Evolutionary conservation across 2,113 vertebrate genomes (phyloP), one percentile per base, ranked within the genome.

Genomic region (Pedetes capensis): DNA sequence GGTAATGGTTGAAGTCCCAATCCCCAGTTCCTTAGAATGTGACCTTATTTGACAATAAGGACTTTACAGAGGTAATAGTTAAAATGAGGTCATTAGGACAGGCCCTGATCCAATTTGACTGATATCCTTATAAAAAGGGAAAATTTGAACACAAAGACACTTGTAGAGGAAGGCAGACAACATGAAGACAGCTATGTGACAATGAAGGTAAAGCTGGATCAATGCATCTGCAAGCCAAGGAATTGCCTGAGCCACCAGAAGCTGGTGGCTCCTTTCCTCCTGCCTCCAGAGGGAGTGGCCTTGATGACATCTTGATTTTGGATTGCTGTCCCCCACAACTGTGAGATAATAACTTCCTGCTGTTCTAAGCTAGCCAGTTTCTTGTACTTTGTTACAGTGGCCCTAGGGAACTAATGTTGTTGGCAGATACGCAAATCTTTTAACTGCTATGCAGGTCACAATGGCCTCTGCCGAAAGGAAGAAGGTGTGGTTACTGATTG

Each of bases 41-140:
- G 59, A 75, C 61, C 75, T 69, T 95, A 71, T 61, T 90, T 87
- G 72, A 47, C 78, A 96, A 81, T 37, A 88, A 63, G 3, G 63
- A 61, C 49, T 83, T 92, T 68, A 72, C 32, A 72, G 39, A 42
- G 49, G 32, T 78, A 89, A 49, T 59, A 88, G 8, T 85, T 69
- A 71, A 96, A 89, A 63, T 49, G 29, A 72, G 39, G 18, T 51
- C 51, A 32, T 69, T 76, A 81, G 37, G 20, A n/a, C 71, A 55
- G 51, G 22, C 78, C 68, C 66, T 80, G 89, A 59, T 64, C 76
- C 76, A 76, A 2, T 69, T 71, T 79, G 74, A 79, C 37, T 89
- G 20, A 29, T 63, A 27, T 81, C 51, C 27, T 49, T 84, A 51
- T n/a, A 68, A 74, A 78, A 49, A n/a, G 29, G 20, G 13, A 57